These are phyloP conservation scores for Cyanocitta stelleri DNA, from an alignment of 2,113 vertebrate genomes.

Conservation along the genomic window DNA sequence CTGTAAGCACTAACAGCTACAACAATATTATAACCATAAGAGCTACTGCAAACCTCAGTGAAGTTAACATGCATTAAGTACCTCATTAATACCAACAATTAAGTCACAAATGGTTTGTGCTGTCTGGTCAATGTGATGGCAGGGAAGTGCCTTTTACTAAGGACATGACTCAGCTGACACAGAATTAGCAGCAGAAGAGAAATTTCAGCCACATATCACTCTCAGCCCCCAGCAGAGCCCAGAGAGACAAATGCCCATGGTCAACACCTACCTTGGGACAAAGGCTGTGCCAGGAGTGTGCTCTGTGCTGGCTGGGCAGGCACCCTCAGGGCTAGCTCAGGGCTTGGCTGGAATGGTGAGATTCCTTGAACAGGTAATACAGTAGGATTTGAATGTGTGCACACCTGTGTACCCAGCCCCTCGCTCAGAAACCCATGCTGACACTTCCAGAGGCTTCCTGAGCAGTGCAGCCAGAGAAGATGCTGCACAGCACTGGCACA, in stretches of 20 bases:
- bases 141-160: not conserved
- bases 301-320: not conserved
- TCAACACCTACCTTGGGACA: not conserved
- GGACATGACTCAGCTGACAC: not conserved
- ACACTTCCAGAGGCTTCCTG: not conserved
- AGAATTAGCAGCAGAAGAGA: not conserved
- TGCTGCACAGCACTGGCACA: not conserved
- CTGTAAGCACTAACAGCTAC: not conserved
- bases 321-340: not conserved
- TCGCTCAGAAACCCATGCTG: not conserved
- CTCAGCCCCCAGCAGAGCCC: not conserved
- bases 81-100: not conserved
- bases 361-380: not conserved
- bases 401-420: not conserved
- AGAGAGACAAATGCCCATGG: fast-evolving
- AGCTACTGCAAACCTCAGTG: not conserved
- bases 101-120: not conserved
- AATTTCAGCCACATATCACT: not conserved
- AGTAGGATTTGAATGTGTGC: not conserved
- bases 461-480: not conserved
- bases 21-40: not conserved
- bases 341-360: not conserved
- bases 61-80: not conserved
- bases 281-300: not conserved
- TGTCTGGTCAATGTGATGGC: not conserved